These are phyloP conservation scores for Zeugodacus cucurbitae DNA, from an alignment of 1,140 invertebrate species.

Conservation along the genomic window DNA sequence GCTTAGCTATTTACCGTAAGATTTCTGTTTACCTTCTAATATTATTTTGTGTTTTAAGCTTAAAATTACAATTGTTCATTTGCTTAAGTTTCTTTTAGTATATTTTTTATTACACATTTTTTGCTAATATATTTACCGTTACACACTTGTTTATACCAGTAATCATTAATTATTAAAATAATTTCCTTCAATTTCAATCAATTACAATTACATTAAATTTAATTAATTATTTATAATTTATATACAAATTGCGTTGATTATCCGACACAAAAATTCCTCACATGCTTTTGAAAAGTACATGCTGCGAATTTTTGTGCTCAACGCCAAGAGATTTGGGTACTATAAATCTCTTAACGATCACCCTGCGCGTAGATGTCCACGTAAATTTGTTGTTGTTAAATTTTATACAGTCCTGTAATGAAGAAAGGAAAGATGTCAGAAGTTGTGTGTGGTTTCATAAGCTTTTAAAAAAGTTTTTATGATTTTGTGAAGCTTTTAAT, in stretches of 20 bases:
- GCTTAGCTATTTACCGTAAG: not conserved
- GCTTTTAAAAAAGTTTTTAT: no score
- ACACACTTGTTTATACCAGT: not conserved
- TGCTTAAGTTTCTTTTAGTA: not conserved
- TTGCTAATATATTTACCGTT: conserved; percentile 17
- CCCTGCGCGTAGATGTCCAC: conserved; percentile 67
- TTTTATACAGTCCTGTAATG: conserved; percentile 64
- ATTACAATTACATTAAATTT: conserved; percentile 18
- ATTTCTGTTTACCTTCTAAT: not conserved
- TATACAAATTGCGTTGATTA: conserved; percentile 63
- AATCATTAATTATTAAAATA: not conserved
- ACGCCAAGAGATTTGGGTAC: conserved; percentile 65
- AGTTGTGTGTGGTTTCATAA: no score
- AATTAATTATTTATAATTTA: conserved; percentile 58
- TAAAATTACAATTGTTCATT: not conserved
- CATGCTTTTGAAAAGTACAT: not conserved
- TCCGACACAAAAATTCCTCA: conserved; percentile 53
- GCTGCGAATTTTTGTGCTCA: conserved; percentile 50
- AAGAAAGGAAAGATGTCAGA: not conserved
- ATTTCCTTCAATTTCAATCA: conserved; percentile 17
- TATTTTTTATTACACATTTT: conserved; percentile 37
- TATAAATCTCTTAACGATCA: conserved; percentile 64
- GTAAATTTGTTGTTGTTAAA: conserved; percentile 57
- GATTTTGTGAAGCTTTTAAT: no score
- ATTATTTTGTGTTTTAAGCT: not conserved